Conservation (phyloP, 2,113 vertebrate species). For the Scatophagus argus region DNA sequence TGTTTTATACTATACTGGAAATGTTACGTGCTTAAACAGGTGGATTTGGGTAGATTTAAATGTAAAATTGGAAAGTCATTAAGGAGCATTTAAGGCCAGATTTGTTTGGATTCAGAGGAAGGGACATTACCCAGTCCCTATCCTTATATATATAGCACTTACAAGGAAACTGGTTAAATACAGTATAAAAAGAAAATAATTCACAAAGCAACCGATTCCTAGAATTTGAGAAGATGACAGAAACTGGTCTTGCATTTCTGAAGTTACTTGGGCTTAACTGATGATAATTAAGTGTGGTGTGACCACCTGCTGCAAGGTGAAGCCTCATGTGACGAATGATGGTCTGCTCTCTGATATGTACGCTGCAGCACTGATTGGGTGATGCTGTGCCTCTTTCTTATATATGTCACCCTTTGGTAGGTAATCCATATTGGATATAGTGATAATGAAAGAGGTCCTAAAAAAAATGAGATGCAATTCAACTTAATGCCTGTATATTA, state of each 20-base stretch:
- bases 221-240: background rate
- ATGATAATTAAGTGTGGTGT: slow-evolving; percentile 42
- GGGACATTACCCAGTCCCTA: background rate
- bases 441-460: slow-evolving; percentile 80
- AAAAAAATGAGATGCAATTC: slow-evolving; percentile 67
- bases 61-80: slow-evolving; percentile 9
- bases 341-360: slow-evolving; percentile 47
- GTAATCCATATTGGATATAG: slow-evolving; percentile 99
- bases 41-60: background rate
- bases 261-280: slow-evolving; percentile 23
- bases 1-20: background rate
- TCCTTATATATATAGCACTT: slow-evolving; percentile 72
- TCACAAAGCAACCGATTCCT: slow-evolving; percentile 12
- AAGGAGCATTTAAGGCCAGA: background rate
- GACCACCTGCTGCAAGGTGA: slow-evolving; percentile 43
- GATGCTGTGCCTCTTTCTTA: slow-evolving; percentile 52
- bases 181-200: slow-evolving; percentile 64
- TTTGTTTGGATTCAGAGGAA: background rate
- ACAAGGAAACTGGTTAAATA: slow-evolving; percentile 62
- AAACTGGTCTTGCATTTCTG: slow-evolving; percentile 28
- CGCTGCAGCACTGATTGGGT: slow-evolving; percentile 61
- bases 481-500: slow-evolving; percentile 87
- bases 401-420: slow-evolving; percentile 83
- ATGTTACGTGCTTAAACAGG: background rate
- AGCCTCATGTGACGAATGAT: slow-evolving; percentile 32